Base-by-base conservation (phyloP, 2,888 invertebrate genomes). In the Carterocephalus palaemon region DNA sequence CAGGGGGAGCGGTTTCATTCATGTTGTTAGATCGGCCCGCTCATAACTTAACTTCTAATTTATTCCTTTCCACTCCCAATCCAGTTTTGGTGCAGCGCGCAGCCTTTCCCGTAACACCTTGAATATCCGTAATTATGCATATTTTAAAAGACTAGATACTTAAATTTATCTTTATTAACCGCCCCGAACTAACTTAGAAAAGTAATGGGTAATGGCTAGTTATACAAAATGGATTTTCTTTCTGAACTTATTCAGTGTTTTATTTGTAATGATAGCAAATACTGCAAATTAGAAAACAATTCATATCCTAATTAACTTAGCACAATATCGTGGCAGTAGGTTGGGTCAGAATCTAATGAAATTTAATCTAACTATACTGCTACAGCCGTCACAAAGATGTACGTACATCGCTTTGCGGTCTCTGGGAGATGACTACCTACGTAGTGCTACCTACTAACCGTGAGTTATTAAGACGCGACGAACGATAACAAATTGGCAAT, bases 11-110 rank as follows among this genome's bases (percentile, higher is more conserved):
- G 67, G 77, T 76, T 81, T 86, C 87, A 88, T 88, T 88, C 87
- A 88, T 87, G 87, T 86, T 80, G 82, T 84, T 85, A 84, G 85
- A 83, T 72, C 73, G 72, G 73, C 60, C 82, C 79, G 79, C 81
- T 85, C 85, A 86, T 86, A 86, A 86, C 75, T 86, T 86, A 82
- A 77, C 85, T 78, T 72, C 70, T 84, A 85, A 86, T 86, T 85
- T 86, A 86, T 86, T 79, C 80, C 67, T 76, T 64, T 72, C 66
- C 70, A 64, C 62, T 66, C 55, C 63, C 56, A 68, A 74, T 75
- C 77, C 76, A 74, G 75, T 77, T 77, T 70, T 62, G 66, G 65
- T 62, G 63, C 65, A 72, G 67, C 64, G 65, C 59, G 61, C 62
- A 69, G 66, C 62, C 67, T 67, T 68, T 67, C 62, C 61, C 59